These are phyloP conservation scores for Sussaba pulchella DNA, from an alignment of 2,888 invertebrate genomes.

Conservation along the genomic window DNA sequence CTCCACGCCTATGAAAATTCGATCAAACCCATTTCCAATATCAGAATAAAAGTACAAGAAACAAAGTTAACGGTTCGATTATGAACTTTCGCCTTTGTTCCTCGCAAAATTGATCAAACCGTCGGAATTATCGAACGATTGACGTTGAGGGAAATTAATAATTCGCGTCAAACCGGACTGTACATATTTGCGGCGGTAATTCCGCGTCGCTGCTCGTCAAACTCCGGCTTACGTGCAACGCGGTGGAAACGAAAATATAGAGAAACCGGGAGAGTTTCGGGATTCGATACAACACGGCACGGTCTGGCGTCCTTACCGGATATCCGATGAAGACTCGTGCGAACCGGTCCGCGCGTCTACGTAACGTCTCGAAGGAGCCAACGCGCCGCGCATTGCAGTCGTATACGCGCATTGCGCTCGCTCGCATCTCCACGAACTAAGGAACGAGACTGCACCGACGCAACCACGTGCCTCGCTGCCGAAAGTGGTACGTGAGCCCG, in stretches of 20 bases:
- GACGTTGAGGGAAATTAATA: no score
- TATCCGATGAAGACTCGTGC: conserved; percentile 16
- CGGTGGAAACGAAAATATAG: neutral
- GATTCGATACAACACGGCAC: conserved; percentile 13
- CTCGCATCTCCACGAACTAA: no score
- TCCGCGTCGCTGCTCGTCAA: no score
- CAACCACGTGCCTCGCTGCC: neutral
- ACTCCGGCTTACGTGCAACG: neutral
- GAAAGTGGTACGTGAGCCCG: conserved; percentile 29
- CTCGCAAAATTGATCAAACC: no score
- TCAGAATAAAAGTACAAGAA: neutral
- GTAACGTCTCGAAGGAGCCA: conserved; percentile 7
- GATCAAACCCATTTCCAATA: neutral
- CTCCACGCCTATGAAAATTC: neutral
- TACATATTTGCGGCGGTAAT: no score
- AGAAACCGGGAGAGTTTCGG: neutral
- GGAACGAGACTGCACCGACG: neutral
- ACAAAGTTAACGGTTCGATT: neutral
- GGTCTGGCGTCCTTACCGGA: neutral
- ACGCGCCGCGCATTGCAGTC: neutral
- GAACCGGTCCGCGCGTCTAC: neutral
- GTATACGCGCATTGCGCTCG: no score
- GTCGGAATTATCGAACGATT: no score
- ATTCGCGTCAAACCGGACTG: no score
- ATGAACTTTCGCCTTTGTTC: neutral